Evolutionary conservation across 2,797 vertebrate species (phyloP), one percentile per base, ranked within the genome.

Genomic region (Acrossocheilus wenchowensis): DNA sequence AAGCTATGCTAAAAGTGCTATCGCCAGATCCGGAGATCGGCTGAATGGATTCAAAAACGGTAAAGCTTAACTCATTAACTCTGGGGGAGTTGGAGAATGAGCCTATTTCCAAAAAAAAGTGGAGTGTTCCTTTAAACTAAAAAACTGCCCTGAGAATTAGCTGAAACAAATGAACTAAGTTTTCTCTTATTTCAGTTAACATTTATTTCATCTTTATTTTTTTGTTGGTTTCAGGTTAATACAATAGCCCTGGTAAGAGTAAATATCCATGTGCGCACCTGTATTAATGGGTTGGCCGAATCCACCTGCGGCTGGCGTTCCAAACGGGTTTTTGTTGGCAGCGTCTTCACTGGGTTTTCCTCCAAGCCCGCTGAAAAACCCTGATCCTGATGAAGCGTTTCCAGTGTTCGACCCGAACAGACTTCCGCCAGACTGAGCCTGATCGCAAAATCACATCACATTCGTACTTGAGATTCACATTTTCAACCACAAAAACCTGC

Each of bases 281-380:
- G 95, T 62, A 84, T 94, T 94, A 68, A 82, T 66, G 8, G 92
- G 6, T 87, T 95, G 95, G 0, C 98, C 97, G 84, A 99, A 99
- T 15, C 92, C 97, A 78, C 96, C 95, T 0, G 94, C 79, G 54
- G 96, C 72, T 17, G 94, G 66, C 0, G 96, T 87, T 43, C 97
- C 95, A 69, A 99, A 99, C 0, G 98, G 98, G 94, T 99, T 99
- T 92, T 99, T 99, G 93, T 95, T 98, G 88, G 97, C 97, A 3
- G 98, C 97, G 6, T 99, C 98, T 89, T 98, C 97, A 41, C 97
- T 99, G 30, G 98, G 98, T 92, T 99, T 99, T 17, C 98, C 97
- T 89, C 98, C 98, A 1, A 99, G 94, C 82, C 98, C 98, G 3
- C 96, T 97, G 94, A 99, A 99, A 92, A 99, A 98, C 3, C 97